phyloP scores from a whole-genome alignment of 2,797 vertebrate genomes.

The Diglossa cyanea region DNA sequence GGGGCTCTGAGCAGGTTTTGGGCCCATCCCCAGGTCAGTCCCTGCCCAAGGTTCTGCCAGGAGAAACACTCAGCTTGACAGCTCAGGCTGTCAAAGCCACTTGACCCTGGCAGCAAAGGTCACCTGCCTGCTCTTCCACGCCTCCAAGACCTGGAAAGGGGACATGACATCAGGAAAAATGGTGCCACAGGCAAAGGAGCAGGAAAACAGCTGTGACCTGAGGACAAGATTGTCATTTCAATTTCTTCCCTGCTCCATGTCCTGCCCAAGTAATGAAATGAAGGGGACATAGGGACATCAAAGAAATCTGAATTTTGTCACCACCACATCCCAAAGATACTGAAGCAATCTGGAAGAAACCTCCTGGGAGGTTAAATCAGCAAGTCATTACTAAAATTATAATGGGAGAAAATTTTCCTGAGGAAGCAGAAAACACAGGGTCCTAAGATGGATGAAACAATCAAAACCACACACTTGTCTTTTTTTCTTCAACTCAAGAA shows the following conservation, averaged over 20 bases:
- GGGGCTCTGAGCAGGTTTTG: neutral
- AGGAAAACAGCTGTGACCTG: neutral
- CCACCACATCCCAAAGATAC: neutral
- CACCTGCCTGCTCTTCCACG: neutral
- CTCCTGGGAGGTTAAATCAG: neutral
- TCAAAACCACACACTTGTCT: neutral
- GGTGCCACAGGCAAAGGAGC: neutral
- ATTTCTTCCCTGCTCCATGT: neutral
- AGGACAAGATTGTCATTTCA: neutral
- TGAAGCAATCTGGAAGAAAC: neutral
- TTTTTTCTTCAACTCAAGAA: conserved; percentile 8
- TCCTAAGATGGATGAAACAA: neutral
- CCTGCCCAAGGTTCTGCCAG: neutral
- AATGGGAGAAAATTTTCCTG: neutral
- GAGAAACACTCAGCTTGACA: neutral
- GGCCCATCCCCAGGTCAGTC: neutral
- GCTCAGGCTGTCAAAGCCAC: neutral
- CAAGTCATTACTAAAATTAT: neutral
- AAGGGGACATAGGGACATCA: neutral
- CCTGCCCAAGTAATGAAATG: neutral
- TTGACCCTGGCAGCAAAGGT: neutral
- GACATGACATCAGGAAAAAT: neutral
- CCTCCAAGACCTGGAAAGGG: neutral
- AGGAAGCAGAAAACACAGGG: neutral
- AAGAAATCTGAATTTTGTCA: neutral